These are phyloP conservation scores for Ectemnius cavifrons DNA, from an alignment of 2,888 invertebrate species.

Conservation along the genomic window DNA sequence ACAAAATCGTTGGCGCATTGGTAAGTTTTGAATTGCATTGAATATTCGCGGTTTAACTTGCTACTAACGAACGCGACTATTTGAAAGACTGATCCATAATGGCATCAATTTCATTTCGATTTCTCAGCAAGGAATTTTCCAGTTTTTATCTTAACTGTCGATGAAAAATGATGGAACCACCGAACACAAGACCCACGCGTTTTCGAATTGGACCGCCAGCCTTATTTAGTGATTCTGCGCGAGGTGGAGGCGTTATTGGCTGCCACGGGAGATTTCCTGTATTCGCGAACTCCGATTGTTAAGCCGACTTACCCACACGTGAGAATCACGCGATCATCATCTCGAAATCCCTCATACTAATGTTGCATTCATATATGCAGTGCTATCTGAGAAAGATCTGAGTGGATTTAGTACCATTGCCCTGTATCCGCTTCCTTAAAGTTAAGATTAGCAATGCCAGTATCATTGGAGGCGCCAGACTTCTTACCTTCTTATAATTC, in stretches of 20 bases:
- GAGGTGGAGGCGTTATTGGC: slow-evolving; percentile 56
- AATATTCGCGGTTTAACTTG: too few species aligned
- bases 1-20: background rate
- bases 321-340: slow-evolving; percentile 31
- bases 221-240: slow-evolving; percentile 49
- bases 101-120: slow-evolving; percentile 40
- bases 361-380: slow-evolving; percentile 12
- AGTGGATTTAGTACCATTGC: too few species aligned
- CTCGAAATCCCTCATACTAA: slow-evolving; percentile 28
- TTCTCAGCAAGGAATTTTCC: slow-evolving; percentile 28
- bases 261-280: slow-evolving; percentile 50
- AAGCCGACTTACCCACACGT: slow-evolving; percentile 39
- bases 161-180: slow-evolving; percentile 44
- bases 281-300: slow-evolving; percentile 49
- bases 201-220: slow-evolving; percentile 45
- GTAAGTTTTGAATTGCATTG: slow-evolving; percentile 21
- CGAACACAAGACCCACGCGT: slow-evolving; percentile 38
- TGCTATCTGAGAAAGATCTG: background rate
- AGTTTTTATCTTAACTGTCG: slow-evolving; percentile 36
- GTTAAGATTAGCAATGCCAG: background rate
- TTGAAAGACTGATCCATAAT: slow-evolving; percentile 29
- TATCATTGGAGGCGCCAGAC: background rate
- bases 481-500: too few species aligned
- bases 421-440: too few species aligned
- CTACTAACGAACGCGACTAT: background rate